Percentiles rank a stretch among this genome's conserved stretches.
These are phyloP conservation scores for Cepaea hortensis DNA, from an alignment of 2,888 invertebrate genomes.

Conservation along the genomic window DNA sequence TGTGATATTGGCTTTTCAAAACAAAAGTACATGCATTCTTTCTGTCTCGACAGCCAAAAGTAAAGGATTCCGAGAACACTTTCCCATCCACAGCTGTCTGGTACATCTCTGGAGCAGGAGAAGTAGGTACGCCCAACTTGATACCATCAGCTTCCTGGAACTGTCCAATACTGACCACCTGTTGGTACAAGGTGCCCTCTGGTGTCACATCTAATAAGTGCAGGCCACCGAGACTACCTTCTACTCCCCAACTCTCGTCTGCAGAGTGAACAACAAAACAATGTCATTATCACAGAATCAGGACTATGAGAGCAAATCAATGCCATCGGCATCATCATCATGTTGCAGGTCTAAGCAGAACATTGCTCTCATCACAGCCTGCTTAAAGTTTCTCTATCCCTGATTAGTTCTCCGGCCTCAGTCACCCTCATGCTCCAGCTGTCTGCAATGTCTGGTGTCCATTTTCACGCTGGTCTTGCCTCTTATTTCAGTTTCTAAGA, in stretches of 20 bases:
- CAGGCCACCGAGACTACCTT: conserved; percentile 93
- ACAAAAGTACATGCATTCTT: conserved; percentile 51
- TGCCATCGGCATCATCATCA: too few species aligned
- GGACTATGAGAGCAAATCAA: too few species aligned
- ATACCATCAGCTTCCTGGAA: conserved; percentile 40
- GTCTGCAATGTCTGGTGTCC: too few species aligned
- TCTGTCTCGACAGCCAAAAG: conserved; percentile 1
- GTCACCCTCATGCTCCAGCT: too few species aligned
- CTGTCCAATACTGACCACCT: conserved; percentile 80
- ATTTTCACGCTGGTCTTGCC: too few species aligned
- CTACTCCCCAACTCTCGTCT: conserved; percentile 82
- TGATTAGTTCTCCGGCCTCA: too few species aligned
- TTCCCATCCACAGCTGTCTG: conserved; percentile 61
- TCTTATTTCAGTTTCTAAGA: too few species aligned
- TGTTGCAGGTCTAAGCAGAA: too few species aligned
- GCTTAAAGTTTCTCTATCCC: too few species aligned
- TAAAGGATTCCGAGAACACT: conserved; percentile 61
- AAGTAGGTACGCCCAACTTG: conserved; percentile 24
- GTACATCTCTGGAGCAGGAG: conserved; percentile 67
- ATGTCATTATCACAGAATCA: background rate
- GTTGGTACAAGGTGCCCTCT: conserved; percentile 88
- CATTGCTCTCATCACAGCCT: too few species aligned
- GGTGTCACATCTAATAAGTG: conserved; percentile 90
- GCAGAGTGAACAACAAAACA: conserved; percentile 16
- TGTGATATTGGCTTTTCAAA: conserved; percentile 28